Conservation (phyloP, 2,113 vertebrate species). For the Cebus imitator region DNA sequence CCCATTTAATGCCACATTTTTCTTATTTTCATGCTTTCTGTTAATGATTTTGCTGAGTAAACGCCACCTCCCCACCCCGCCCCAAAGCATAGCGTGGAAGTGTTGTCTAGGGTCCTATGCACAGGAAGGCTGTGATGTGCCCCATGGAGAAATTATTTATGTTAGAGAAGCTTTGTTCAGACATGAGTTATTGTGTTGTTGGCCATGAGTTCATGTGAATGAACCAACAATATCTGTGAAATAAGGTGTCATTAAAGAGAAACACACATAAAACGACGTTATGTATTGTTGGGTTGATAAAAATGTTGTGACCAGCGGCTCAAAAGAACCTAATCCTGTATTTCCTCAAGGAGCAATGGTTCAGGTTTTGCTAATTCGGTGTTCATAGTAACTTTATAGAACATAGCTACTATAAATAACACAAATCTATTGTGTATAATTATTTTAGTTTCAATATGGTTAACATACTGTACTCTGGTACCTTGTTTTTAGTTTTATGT, state of each 20-base stretch:
- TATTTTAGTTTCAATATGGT: neutral
- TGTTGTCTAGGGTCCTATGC: neutral
- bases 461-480: neutral
- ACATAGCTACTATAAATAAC: neutral
- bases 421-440: neutral
- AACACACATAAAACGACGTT: neutral
- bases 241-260: neutral
- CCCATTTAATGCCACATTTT: neutral
- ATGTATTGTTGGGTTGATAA: neutral
- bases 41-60: neutral
- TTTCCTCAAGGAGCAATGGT: neutral
- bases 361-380: neutral
- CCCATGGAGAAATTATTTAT: neutral
- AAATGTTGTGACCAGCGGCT: neutral
- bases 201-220: neutral
- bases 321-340: neutral
- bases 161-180: neutral
- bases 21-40: neutral
- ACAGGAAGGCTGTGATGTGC: neutral
- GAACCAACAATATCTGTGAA: neutral
- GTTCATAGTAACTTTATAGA: neutral
- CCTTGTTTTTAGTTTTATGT: neutral
- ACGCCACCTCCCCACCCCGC: no score
- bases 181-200: neutral
- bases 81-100: neutral